A percentile compares a stretch with the other conserved stretches of the same genome.
These are phyloP conservation scores for Actinernus sp. DNA, from an alignment of 92 coral and sea anemone genomes.

Conservation along the genomic window DNA sequence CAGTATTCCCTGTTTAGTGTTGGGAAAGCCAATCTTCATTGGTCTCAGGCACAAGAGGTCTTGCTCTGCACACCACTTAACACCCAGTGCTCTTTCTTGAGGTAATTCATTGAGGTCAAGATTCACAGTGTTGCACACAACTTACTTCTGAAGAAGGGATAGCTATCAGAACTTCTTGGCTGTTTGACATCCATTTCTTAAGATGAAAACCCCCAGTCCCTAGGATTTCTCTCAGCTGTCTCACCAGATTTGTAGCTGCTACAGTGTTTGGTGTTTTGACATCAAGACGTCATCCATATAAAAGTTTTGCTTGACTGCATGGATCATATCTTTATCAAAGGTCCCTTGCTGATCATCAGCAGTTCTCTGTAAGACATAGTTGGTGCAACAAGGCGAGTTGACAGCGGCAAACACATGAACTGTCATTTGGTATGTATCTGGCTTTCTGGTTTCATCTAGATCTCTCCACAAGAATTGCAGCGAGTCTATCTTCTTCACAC, in stretches of 20 bases:
- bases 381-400: conserved; percentile 55
- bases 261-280: conserved; percentile 12
- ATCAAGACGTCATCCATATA: conserved; percentile 49
- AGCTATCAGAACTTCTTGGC: conserved; percentile 1
- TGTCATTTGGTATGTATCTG: conserved; percentile 53
- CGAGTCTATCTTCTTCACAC: conserved; percentile 33
- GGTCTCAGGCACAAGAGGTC: conserved; percentile 8
- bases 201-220: conserved; percentile 21
- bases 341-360: conserved; percentile 32
- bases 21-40: conserved; percentile 15
- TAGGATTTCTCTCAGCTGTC: neutral
- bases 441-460: conserved; percentile 17
- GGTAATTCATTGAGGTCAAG: conserved; percentile 1
- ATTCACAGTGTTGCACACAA: conserved; percentile 2
- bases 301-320: conserved; percentile 15
- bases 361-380: conserved; percentile 37
- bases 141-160: conserved; percentile 4
- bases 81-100: no score
- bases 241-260: conserved; percentile 2
- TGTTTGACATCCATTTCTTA: conserved; percentile 53
- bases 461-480: conserved; percentile 67
- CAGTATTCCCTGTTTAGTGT: conserved; percentile 23
- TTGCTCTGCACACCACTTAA: conserved; percentile 27
- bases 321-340: neutral
- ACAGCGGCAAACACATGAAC: conserved; percentile 55